Evolutionary conservation across 2,888 invertebrate genomes (phyloP), one percentile per base, ranked within the genome.

Genomic region (Drosophila monieri): DNA sequence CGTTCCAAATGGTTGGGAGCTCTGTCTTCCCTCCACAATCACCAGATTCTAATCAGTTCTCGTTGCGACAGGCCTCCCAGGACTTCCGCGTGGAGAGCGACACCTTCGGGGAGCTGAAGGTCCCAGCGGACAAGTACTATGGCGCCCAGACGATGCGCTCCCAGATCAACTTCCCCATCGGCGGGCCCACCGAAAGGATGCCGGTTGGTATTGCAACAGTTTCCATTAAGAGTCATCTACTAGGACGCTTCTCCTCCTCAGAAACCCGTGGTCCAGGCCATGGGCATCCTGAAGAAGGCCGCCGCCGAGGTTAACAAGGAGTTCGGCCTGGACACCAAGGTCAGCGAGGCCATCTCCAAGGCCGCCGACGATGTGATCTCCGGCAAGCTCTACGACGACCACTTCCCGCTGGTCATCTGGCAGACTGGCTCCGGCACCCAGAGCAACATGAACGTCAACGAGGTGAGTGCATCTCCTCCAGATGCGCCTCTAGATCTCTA

Each of bases 341-440:
- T 99, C 23, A 95, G 97, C 23, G 96, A 97, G 60, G 97, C 97
- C 0, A 99, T 99, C 74, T 94, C 95, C 70, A 93, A 95, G 91
- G 99, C 99, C 37, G 96, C 97, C 25, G 98, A 98, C 90, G 98
- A 98, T 90, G 98, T 99, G 4, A 97, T 98, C 78, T 95, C 95
- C 58, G 99, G 99, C 57, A 96, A 97, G 91, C 93, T 99, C 53
- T 97, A 97, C 91, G 95, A 97, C 74, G 97, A 98, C 41, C 98
- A 99, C 92, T 99, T 99, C 90, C 99, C 99, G 0, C 93, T 99
- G 52, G 98, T 98, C 73, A 97, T 99, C 90, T 99, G 99, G 99
- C 99, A 99, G 93, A 99, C 99, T 0, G 99, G 99, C 5, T 99
- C 99, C 30, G 99, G 99, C 25, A 99, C 99, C 0, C 99, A 99